Conservation (phyloP, 2,888 invertebrate genomes). For the Tenthredo scrophulariae region DNA sequence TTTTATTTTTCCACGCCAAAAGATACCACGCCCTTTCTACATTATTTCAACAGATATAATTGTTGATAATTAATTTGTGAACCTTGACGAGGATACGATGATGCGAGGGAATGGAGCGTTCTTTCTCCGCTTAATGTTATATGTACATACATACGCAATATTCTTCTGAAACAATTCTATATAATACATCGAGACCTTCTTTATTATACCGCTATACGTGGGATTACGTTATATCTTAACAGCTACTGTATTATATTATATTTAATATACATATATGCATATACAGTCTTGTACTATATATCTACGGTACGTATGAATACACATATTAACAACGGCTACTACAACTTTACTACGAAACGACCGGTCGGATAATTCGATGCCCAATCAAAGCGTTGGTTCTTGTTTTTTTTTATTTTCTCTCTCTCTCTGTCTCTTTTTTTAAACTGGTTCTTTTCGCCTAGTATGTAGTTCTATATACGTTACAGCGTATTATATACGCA, state of each 20-base stretch:
- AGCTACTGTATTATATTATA: not conserved
- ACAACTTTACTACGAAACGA: constrained; percentile 27
- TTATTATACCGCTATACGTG: too few species aligned
- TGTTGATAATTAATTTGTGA: not conserved
- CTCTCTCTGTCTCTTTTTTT: not conserved
- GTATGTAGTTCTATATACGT: not conserved
- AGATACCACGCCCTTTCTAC: not conserved
- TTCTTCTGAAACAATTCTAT: not conserved
- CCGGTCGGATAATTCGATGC: constrained; percentile 34
- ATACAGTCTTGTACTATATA: not conserved
- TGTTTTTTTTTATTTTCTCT: not conserved
- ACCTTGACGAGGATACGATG: not conserved
- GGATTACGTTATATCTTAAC: not conserved
- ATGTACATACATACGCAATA: not conserved
- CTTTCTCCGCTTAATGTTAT: too few species aligned
- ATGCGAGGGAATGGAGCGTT: not conserved
- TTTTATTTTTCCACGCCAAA: too few species aligned
- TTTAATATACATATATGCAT: not conserved
- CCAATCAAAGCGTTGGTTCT: constrained; percentile 11
- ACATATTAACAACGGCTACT: not conserved
- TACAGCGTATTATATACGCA: too few species aligned
- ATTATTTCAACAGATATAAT: not conserved
- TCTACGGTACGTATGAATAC: not conserved
- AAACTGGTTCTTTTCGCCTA: constrained; percentile 17
- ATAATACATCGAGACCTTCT: not conserved